Evolutionary conservation across 2,797 vertebrate species (phyloP), one percentile per base, ranked within the genome.

Genomic region (Cynodonichthys magdalenae): DNA sequence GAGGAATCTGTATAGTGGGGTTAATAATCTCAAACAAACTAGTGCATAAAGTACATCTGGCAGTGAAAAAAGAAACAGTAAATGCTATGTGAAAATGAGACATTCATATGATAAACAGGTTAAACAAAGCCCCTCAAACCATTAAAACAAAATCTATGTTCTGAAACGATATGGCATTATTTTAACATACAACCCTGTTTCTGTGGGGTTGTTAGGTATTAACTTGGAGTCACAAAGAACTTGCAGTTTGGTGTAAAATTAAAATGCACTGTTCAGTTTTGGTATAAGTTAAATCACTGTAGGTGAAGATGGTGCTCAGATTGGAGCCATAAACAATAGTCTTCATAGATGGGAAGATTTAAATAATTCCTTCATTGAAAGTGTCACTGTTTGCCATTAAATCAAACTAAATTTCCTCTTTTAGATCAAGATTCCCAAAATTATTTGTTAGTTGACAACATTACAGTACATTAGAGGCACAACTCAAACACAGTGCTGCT

Each of bases 21-120:
- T 79, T 79, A 72, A 83, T 85, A 89, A 92, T 91, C 85, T 90
- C 87, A 80, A 74, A 66, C 72, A 76, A 71, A 79, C 79, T 82
- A 90, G 89, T 91, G 90, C 89, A 92, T 86, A 74, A 86, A 73
- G 66, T 73, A 81, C 56, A 69, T 80, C 81, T 64, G 58, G 84
- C 60, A 68, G 72, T 48, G 24, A 24, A 24, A 24, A 24, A 24
- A 53, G 83, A 61, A 69, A 53, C 1, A 78, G 65, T 71, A 75
- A 78, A 82, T 75, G 78, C 73, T 88, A 77, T 81, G 71, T 82
- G 73, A 86, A 77, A 75, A 72, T 27, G 54, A 74, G 36, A 74
- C 10, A 67, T 50, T 53, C 42, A 63, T 18, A 44, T 58, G 65
- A n/a, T 57, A 20, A 48, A 27, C 31, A 47, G 78, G 54, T 61